Percentiles rank a stretch among this genome's conserved stretches.
Conservation (phyloP, 2,797 vertebrate species). For the Gymnoscopelus microlampas region DNA sequence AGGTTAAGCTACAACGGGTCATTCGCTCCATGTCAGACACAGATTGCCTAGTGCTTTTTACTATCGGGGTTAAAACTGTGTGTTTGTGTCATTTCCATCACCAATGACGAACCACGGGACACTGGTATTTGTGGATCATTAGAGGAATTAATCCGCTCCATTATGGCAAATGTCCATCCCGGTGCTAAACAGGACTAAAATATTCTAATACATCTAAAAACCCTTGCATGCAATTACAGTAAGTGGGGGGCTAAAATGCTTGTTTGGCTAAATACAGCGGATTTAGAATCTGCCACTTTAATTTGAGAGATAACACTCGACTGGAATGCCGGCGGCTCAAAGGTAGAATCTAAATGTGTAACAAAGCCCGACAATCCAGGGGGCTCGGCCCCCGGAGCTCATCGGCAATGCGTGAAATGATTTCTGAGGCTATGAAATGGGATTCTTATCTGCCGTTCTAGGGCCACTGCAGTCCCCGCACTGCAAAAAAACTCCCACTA, state of each 20-base stretch:
- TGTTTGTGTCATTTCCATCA: constrained; percentile 50
- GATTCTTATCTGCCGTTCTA: constrained; percentile 78
- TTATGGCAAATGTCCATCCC: constrained; percentile 67
- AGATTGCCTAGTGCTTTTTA: constrained; percentile 32
- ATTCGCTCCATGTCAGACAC: constrained; percentile 27
- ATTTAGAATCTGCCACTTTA: constrained; percentile 79
- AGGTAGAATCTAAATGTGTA: constrained; percentile 81
- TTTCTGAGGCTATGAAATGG: constrained; percentile 79
- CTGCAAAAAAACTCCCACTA: neutral
- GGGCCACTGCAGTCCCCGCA: constrained; percentile 46
- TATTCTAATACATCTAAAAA: constrained; percentile 75
- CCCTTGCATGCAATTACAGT: constrained; percentile 71
- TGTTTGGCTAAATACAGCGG: constrained; percentile 78
- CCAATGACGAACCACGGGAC: constrained; percentile 60
- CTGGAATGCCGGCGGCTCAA: constrained; percentile 72
- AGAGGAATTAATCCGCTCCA: constrained; percentile 71
- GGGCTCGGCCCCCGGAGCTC: constrained; percentile 67
- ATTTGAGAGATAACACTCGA: constrained; percentile 75
- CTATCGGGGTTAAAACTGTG: constrained; percentile 40
- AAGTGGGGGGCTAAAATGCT: constrained; percentile 74
- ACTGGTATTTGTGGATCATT: constrained; percentile 70
- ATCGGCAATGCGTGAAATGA: constrained; percentile 76
- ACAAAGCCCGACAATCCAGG: constrained; percentile 78
- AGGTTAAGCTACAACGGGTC: constrained; percentile 8
- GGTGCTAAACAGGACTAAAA: constrained; percentile 57